Evolutionary conservation across 2,113 vertebrate species (phyloP).

Genomic region (Centropus unirufus): DNA sequence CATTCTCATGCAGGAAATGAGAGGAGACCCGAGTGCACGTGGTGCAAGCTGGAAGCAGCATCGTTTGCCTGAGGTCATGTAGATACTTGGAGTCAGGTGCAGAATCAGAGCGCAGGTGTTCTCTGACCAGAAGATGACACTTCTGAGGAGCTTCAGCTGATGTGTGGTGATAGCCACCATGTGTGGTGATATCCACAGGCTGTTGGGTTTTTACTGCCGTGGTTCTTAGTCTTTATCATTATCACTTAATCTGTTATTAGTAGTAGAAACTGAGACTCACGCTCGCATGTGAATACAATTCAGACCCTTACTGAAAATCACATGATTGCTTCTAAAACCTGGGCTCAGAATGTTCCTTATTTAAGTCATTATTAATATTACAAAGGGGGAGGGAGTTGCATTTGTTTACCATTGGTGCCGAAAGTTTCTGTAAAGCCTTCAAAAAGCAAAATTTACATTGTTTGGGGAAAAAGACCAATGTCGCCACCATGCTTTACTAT

Average conservation of each 20-base stretch:
- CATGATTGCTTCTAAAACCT: neutral
- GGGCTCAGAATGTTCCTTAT: neutral
- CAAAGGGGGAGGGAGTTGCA: neutral
- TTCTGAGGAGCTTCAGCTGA: neutral
- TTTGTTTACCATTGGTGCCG: neutral
- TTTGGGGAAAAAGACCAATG: neutral
- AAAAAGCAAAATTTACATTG: neutral
- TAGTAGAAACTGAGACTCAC: neutral
- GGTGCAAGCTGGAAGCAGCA: neutral
- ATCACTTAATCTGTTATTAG: neutral
- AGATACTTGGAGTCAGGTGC: neutral
- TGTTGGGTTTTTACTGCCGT: neutral
- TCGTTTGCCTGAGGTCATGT: neutral
- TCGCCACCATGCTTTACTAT: neutral
- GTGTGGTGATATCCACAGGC: neutral
- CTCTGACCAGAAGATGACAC: neutral
- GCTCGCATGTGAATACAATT: neutral
- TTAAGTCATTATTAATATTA: neutral
- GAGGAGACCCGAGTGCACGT: accelerated
- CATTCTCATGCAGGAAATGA: neutral
- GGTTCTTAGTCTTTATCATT: neutral
- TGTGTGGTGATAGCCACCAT: accelerated
- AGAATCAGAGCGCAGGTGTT: neutral
- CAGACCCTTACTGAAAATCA: neutral
- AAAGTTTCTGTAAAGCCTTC: neutral